Conservation (phyloP, 2,888 invertebrate genomes). For the Dynastes grantii region DNA sequence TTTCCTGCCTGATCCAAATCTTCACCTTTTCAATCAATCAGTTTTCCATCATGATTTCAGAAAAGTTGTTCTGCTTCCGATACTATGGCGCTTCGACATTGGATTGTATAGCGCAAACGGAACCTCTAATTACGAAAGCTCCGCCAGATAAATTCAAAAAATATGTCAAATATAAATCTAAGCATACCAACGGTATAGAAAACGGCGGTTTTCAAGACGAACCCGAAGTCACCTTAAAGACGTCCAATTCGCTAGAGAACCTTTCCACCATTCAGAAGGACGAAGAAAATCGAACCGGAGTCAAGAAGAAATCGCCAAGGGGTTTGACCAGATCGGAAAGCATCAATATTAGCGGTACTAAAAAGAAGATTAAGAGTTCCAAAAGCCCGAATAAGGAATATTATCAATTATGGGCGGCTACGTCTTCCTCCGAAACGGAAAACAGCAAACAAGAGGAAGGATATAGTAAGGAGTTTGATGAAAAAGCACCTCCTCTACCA, state of each 20-base stretch:
- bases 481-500: conserved; percentile 80
- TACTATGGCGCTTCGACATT: conserved; percentile 79
- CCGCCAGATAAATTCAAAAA: conserved; percentile 74
- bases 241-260: conserved; percentile 66
- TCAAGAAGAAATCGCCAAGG: conserved; percentile 67
- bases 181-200: conserved; percentile 66
- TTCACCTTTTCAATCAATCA: conserved; percentile 49
- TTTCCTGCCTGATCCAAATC: conserved; percentile 26
- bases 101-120: conserved; percentile 78
- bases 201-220: conserved; percentile 69
- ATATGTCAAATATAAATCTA: conserved; percentile 70
- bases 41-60: conserved; percentile 70
- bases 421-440: conserved; percentile 62
- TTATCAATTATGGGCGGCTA: conserved; percentile 80
- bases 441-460: conserved; percentile 70
- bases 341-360: conserved; percentile 76
- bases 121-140: conserved; percentile 76
- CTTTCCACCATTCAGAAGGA: conserved; percentile 60
- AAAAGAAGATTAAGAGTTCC: conserved; percentile 77
- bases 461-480: conserved; percentile 64
- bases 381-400: conserved; percentile 77
- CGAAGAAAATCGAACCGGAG: conserved; percentile 61
- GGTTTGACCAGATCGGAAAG: conserved; percentile 66
- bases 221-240: conserved; percentile 59
- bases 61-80: conserved; percentile 80